Evolutionary conservation across 2,888 invertebrate genomes (phyloP), one percentile per base, ranked within the genome.

Genomic region (Sminthurides aquaticus): DNA sequence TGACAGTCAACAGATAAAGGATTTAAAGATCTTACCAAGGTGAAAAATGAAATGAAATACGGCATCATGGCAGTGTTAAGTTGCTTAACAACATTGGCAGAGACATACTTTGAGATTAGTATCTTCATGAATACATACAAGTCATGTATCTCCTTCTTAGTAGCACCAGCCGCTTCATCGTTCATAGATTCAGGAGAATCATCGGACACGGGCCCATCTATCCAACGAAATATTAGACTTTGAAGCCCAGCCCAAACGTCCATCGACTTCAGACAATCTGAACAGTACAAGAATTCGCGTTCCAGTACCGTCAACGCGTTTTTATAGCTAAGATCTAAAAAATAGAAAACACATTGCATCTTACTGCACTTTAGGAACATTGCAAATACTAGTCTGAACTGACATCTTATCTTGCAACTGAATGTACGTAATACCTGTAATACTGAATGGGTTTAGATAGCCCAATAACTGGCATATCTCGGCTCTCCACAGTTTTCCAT

Each of bases 201-300:
- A 1, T 1, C 3, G 22, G 2, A 26, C 18, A 18, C 26, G 3
- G 2, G n/a, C 22, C 15, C 2, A 28, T 62, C 27, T 5, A 62
- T 3, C 62, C 57, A 62, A 20, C 62, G 57, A 27, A 25, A 20
- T 26, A 57, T 11, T 5, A 62, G 18, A n/a, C 22, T n/a, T 22
- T 56, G n/a, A 5, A 62, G 49, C 20, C 25, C 18, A 25, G 18
- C n/a, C 62, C 62, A 62, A 1, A 57, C 48, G 48, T 62, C 49
- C 1, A 56, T 55, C 55, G 2, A 24, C 18, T 24, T 62, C 61
- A n/a, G 56, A 43, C 28, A 56, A 56, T 24, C 20, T 34, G 20
- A 55, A 43, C 1, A 55, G 43, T 34, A 34, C 43, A 34, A 34
- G 43, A 34, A 34, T 34, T 34, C 43, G 8, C 5, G 5, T 34